These are phyloP conservation scores for Centrocercus urophasianus DNA, from an alignment of 2,113 vertebrate genomes.

Conservation along the genomic window DNA sequence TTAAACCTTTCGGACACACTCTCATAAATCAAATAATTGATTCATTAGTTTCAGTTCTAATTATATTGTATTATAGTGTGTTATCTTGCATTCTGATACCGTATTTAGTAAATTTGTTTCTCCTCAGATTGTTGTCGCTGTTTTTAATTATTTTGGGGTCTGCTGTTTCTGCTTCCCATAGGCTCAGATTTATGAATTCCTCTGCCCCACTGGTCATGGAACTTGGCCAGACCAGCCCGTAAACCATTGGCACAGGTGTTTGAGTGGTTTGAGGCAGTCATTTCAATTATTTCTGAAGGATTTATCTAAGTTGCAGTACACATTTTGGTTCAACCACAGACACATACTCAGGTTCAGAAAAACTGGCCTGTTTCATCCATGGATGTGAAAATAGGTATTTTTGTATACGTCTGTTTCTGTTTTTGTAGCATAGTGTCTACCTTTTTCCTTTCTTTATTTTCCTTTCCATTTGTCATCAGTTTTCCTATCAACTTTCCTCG, in stretches of 20 bases:
- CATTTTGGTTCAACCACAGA: accelerated
- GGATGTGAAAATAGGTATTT: not conserved
- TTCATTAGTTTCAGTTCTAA: too few species aligned
- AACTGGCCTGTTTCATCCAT: not conserved
- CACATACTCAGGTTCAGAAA: not conserved
- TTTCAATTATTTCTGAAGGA: not conserved
- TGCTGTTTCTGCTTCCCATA: too few species aligned
- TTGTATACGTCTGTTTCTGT: not conserved
- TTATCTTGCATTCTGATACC: too few species aligned
- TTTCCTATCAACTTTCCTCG: not conserved
- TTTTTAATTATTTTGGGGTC: too few species aligned
- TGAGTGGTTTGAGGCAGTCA: not conserved
- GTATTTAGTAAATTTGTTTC: too few species aligned
- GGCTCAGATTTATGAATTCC: too few species aligned
- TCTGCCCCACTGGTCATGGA: too few species aligned
- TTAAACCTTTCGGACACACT: too few species aligned
- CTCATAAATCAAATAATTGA: too few species aligned
- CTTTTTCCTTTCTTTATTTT: not conserved
- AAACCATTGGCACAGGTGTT: not conserved
- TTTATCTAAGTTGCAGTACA: not conserved
- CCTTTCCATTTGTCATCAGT: not conserved
- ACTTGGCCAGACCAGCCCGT: too few species aligned
- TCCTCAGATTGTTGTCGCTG: too few species aligned
- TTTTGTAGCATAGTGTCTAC: not conserved
- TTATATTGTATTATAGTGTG: too few species aligned